Evolutionary conservation across 2,888 invertebrate genomes (phyloP), one percentile per base, ranked within the genome.

Genomic region (Sphaerophoria taeniata): DNA sequence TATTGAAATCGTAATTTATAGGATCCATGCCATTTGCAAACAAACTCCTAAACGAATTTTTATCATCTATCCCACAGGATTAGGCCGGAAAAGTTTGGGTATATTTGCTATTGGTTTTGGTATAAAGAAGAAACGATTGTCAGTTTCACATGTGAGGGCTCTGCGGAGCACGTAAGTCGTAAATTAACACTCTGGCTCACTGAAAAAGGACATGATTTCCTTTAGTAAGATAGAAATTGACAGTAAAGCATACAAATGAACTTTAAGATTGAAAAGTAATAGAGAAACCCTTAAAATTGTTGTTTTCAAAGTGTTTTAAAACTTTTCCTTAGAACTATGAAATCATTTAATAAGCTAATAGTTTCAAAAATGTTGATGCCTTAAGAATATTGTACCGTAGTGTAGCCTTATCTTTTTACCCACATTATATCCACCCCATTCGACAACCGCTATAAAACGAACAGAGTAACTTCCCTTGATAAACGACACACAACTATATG

Each of bases 81-180:
- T 24, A 24, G 24, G 24, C 24, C 24, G 24, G 24, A 24, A 2
- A 24, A 24, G 24, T 24, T 24, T 24, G 24, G 24, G 24, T 24
- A 24, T 24, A 24, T 24, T 24, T 24, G 24, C 24, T 24, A 24
- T 24, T 24, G 9, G 39, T 39, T 39, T 47, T 63, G 63, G 58
- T 36, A 39, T 47, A 51, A 51, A 7, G 36, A 16, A 39, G 11
- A 2, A 16, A 49, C 70, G 43, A 45, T 74, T 61, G 75, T 75
- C 69, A 80, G 56, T 80, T 80, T 65, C 43, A 49, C 14, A 36
- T 39, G 45, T 63, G 49, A 49, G 34, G 16, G 11, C 14, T 11
- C 47, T 49, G 7, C 34, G 49, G 34, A 49, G 49, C 63, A 63
- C 49, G 63, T 63, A 63, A 34, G 63, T 49, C 16, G 39, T 60